phyloP scores from a whole-genome alignment of 2,797 vertebrate genomes.

The Myotis myotis region DNA sequence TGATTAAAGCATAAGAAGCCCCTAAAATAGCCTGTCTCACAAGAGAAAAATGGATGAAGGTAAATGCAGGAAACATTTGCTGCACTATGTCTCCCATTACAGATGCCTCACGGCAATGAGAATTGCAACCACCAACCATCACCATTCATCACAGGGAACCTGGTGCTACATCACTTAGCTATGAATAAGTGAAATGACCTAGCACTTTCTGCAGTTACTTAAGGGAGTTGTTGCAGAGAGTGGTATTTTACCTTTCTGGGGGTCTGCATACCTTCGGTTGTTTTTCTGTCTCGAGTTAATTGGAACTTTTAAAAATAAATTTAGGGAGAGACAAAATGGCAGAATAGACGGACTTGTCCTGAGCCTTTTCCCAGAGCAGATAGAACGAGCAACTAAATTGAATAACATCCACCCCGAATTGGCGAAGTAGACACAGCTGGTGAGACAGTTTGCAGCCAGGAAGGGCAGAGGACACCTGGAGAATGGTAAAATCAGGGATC shows the following conservation, averaged over 20 bases:
- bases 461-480: too few species aligned
- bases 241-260: not conserved
- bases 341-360: too few species aligned
- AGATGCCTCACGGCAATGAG: conserved; percentile 47
- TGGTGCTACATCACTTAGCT: conserved; percentile 41
- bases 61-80: conserved; percentile 55
- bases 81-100: not conserved
- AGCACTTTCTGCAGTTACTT: conserved; percentile 34
- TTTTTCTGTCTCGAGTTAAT: conserved; percentile 20
- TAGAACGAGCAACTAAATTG: too few species aligned
- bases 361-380: too few species aligned
- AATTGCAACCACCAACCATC: conserved; percentile 46
- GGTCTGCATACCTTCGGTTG: not conserved
- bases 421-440: too few species aligned
- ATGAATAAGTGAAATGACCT: conserved; percentile 53
- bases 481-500: too few species aligned
- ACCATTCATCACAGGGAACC: conserved; percentile 31
- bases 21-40: not conserved
- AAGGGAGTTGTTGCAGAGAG: conserved; percentile 24
- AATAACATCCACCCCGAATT: too few species aligned
- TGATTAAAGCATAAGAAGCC: conserved; percentile 5
- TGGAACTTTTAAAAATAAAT: conserved; percentile 6
- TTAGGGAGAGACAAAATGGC: too few species aligned
- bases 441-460: too few species aligned
- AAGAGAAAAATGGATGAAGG: conserved; percentile 62